These are phyloP conservation scores for Rhinichthys klamathensis DNA, from an alignment of 2,113 vertebrate genomes.

Conservation along the genomic window DNA sequence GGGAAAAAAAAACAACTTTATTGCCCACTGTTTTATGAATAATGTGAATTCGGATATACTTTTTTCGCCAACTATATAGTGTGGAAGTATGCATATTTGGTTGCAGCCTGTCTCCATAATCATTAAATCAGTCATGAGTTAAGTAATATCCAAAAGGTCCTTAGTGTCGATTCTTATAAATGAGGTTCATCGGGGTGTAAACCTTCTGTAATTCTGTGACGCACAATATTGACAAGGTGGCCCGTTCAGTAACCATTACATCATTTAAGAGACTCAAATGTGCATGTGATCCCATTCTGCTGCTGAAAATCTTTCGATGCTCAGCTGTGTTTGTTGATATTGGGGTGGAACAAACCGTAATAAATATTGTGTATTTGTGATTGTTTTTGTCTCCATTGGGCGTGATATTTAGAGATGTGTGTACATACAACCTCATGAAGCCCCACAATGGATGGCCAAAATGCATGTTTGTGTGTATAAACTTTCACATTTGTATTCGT, in stretches of 20 bases:
- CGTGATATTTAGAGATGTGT: not conserved
- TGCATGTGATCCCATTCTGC: not conserved
- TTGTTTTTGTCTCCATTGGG: not conserved
- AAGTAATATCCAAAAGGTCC: slow-evolving; percentile 56
- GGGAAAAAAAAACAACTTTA: not conserved
- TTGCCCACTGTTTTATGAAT: not conserved
- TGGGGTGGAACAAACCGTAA: not conserved
- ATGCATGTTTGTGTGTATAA: slow-evolving; percentile 6
- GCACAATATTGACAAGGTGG: slow-evolving; percentile 4
- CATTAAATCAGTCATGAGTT: slow-evolving; percentile 70
- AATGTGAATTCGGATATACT: not conserved
- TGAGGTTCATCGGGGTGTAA: slow-evolving; percentile 43
- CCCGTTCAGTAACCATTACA: not conserved
- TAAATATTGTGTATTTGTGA: slow-evolving; percentile 28
- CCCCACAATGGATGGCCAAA: not conserved
- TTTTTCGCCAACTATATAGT: not conserved
- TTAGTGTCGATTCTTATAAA: slow-evolving; percentile 61
- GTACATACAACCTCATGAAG: not conserved
- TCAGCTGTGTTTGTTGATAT: not conserved
- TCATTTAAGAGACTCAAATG: not conserved
- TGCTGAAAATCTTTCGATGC: not conserved
- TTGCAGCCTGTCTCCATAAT: slow-evolving; percentile 62
- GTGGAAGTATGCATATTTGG: slow-evolving; percentile 58
- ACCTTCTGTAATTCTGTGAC: not conserved
- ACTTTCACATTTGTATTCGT: slow-evolving; percentile 9